A percentile compares a stretch with the other conserved stretches of the same genome.
Conservation (phyloP, 2,888 invertebrate species). For the Melieria picta region DNA sequence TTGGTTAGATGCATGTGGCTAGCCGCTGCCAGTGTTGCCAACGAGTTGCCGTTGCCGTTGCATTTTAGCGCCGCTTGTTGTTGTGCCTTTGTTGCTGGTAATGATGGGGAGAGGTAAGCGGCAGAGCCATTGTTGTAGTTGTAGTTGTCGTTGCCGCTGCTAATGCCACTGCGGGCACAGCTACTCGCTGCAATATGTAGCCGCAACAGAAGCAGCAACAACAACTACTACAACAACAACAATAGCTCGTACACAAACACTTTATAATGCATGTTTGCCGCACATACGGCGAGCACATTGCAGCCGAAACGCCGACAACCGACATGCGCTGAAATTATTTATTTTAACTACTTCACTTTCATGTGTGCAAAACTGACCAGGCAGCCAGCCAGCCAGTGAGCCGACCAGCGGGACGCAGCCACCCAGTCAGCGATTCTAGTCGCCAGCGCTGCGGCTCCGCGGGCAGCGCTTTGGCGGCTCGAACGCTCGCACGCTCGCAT, state of each 20-base stretch:
- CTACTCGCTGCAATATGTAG: too few species aligned
- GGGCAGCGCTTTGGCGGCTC: not conserved
- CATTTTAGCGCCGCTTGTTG: too few species aligned
- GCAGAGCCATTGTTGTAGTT: too few species aligned
- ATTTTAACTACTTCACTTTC: slow-evolving; percentile 13
- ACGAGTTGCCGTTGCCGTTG: too few species aligned
- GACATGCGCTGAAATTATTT: slow-evolving; percentile 19
- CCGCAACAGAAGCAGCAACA: too few species aligned
- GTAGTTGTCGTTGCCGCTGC: too few species aligned
- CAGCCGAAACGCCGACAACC: too few species aligned
- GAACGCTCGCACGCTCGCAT: not conserved
- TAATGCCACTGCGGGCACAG: too few species aligned
- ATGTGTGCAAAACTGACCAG: not conserved
- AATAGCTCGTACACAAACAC: slow-evolving; percentile 50
- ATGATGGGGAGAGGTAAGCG: too few species aligned
- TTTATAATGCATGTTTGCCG: slow-evolving; percentile 48
- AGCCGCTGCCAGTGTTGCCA: slow-evolving; percentile 1
- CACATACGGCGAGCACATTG: not conserved
- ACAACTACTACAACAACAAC: too few species aligned
- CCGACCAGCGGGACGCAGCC: not conserved
- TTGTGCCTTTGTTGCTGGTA: too few species aligned
- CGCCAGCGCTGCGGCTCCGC: not conserved
- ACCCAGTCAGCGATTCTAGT: not conserved
- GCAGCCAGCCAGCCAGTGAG: too few species aligned
- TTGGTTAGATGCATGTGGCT: slow-evolving; percentile 36